Evolutionary conservation across 2,888 invertebrate species (phyloP).

Genomic region (Yponomeuta sedellus): DNA sequence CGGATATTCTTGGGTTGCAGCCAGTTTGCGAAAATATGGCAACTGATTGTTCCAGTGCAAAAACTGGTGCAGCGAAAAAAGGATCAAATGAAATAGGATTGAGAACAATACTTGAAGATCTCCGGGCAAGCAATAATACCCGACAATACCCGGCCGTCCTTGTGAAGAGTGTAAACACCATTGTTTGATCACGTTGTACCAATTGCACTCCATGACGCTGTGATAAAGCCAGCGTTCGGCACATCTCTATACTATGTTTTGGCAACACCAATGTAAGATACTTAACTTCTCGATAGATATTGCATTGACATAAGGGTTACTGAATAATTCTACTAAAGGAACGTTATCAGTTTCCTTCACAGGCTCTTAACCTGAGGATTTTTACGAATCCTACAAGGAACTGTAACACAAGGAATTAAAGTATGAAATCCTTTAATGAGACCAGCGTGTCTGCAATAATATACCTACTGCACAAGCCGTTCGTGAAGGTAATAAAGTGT

Average conservation of each 20-base stretch:
- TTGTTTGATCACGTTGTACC: constrained; percentile 65
- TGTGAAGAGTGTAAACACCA: constrained; percentile 62
- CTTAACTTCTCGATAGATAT: background rate
- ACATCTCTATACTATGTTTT: constrained; percentile 41
- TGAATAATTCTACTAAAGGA: background rate
- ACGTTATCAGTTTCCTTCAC: background rate
- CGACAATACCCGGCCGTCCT: constrained; percentile 37
- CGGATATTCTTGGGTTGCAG: too few species aligned
- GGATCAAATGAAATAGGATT: too few species aligned
- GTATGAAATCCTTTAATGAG: constrained; percentile 45
- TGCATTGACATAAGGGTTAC: background rate
- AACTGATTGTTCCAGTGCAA: too few species aligned
- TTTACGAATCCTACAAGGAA: background rate
- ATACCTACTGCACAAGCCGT: constrained; percentile 53
- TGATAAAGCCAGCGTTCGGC: constrained; percentile 52
- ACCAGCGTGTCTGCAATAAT: constrained; percentile 58
- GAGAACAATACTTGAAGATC: background rate
- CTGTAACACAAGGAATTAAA: constrained; percentile 27
- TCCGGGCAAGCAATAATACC: constrained; percentile 8
- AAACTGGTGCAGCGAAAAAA: too few species aligned
- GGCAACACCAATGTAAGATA: constrained; percentile 27
- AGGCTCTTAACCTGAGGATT: background rate
- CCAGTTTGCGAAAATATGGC: too few species aligned
- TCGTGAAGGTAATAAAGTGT: constrained; percentile 64
- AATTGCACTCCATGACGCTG: constrained; percentile 47